These are phyloP conservation scores for Pseudochaenichthys georgianus DNA, from an alignment of 2,797 vertebrate genomes.

Conservation along the genomic window DNA sequence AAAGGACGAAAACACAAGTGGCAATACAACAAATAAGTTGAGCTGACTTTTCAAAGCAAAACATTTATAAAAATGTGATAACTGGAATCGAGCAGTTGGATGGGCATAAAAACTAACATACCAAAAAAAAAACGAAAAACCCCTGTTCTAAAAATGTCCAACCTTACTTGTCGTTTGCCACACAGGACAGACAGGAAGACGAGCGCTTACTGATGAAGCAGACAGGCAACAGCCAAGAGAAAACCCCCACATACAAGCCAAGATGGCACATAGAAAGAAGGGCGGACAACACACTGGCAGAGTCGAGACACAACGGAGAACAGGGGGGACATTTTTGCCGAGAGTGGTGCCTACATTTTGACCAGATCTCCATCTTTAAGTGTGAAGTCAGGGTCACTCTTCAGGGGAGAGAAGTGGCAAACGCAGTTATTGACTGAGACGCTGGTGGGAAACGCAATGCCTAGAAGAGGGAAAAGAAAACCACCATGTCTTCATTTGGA, in stretches of 20 bases:
- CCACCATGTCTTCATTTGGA: constrained; percentile 71
- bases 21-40: constrained; percentile 71
- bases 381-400: constrained; percentile 95
- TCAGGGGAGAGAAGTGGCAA: constrained; percentile 98
- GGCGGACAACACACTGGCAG: constrained; percentile 54
- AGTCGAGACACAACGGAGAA: constrained; percentile 47
- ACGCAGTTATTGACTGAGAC: constrained; percentile 98
- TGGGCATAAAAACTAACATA: constrained; percentile 11
- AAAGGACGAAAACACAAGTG: constrained; percentile 48
- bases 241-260: constrained; percentile 35
- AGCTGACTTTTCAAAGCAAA: constrained; percentile 16
- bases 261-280: constrained; percentile 40
- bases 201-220: constrained; percentile 41
- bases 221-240: constrained; percentile 45
- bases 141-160: constrained; percentile 15
- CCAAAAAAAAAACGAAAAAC: background rate
- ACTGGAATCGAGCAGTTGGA: constrained; percentile 17
- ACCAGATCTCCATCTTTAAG: constrained; percentile 96
- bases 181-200: constrained; percentile 51
- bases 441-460: constrained; percentile 97
- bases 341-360: constrained; percentile 91
- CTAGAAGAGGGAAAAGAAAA: constrained; percentile 81
- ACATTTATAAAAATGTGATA: constrained; percentile 8
- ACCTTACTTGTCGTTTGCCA: constrained; percentile 71
- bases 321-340: constrained; percentile 44